Evolutionary conservation across 2,888 invertebrate species (phyloP), one percentile per base, ranked within the genome.

Genomic region (Chaetogeoica ovagalla): DNA sequence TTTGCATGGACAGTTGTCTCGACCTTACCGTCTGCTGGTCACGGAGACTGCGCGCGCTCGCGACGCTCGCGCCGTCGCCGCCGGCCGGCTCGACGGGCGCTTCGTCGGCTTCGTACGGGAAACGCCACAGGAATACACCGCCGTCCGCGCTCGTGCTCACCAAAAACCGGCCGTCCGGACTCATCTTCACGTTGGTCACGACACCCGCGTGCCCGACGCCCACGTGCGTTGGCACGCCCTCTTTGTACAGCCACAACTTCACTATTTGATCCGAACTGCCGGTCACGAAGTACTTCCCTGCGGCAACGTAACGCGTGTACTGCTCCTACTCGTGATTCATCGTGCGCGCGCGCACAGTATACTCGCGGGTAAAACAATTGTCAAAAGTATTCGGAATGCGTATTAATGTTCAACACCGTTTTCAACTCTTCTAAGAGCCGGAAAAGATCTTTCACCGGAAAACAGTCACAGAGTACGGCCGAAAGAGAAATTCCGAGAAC

Each of bases 181-280:
- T 92, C 86, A 95, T 94, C 83, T 90, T 89, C 76, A 91, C 90
- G 76, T 91, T 89, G 17, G 93, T 93, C 63, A 97, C 91, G 0
- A 93, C 91, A 3, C 93, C 94, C 79, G 95, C 94, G 87, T 97
- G 97, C 0, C 94, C 95, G 19, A 91, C 86, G 0, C 96, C 96
- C 83, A 92, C 89, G 85, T 93, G 92, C 62, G 93, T 91, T 82
- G 92, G 87, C 30, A 87, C 86, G 70, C 94, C 96, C 84, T 92
- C 92, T 85, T 93, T 91, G 86, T 96, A 97, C 83, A 91, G 90
- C 96, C 96, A 97, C 48, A 93, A 93, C 89, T 95, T 96, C 13
- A 97, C 90, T 83, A 92, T 90, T 85, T 93, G 93, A 86, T 97
- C 97, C 85, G 93, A 94, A 5, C 93, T 94, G 2, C 94, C 96